phyloP scores from a whole-genome alignment of 1,140 invertebrate species.

The Pomacea maculata region DNA sequence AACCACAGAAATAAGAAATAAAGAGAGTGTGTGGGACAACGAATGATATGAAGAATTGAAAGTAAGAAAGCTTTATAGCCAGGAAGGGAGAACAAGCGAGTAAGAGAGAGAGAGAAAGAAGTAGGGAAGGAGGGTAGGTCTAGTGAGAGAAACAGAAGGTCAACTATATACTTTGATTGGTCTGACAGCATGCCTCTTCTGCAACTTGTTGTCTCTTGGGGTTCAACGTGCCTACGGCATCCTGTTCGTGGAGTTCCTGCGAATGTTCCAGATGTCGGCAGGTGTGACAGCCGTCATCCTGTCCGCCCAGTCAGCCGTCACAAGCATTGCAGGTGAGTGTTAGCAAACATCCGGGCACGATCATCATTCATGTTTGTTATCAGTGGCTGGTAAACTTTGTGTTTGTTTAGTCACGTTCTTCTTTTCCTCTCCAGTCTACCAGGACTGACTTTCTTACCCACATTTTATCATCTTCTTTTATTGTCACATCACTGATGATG shows the following conservation, averaged over 20 bases:
- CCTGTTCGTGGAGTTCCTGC: conserved; percentile 25
- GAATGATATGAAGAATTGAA: too few species aligned
- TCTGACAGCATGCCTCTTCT: conserved; percentile 9
- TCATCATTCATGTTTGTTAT: too few species aligned
- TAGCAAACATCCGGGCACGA: too few species aligned
- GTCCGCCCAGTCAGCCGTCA: conserved; percentile 9
- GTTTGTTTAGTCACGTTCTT: too few species aligned
- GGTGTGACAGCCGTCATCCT: conserved; percentile 18
- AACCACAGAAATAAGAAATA: too few species aligned
- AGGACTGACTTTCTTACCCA: too few species aligned
- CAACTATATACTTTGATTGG: not conserved
- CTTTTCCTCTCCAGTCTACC: too few species aligned
- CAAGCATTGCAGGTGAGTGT: conserved; percentile 14
- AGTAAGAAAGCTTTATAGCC: not conserved
- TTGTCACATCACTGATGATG: too few species aligned
- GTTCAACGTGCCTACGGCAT: conserved; percentile 14
- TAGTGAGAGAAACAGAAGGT: not conserved
- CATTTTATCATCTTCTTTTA: too few species aligned
- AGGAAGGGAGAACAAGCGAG: not conserved
- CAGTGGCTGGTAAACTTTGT: too few species aligned
- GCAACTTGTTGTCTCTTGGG: conserved; percentile 14
- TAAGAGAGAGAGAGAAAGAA: conserved; percentile 3
- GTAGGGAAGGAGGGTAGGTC: not conserved
- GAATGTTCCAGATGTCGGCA: conserved; percentile 10
- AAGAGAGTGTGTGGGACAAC: too few species aligned